Evolutionary conservation across 2,888 invertebrate genomes (phyloP).

Genomic region (Xanthostigma xanthostigma): DNA sequence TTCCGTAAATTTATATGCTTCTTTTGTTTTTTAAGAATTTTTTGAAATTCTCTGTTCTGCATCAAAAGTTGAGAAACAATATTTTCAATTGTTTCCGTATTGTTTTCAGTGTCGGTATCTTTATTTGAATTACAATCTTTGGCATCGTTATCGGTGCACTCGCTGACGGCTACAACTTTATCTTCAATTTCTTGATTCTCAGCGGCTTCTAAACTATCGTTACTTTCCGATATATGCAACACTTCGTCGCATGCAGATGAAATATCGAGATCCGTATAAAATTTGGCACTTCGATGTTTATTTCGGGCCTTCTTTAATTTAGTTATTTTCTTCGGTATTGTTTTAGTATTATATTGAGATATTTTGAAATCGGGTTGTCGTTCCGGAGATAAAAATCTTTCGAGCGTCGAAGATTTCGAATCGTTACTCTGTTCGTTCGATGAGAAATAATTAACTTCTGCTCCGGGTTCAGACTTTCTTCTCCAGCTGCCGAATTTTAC

Average conservation of each 20-base stretch:
- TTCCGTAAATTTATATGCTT: constrained; percentile 30
- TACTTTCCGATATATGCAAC: constrained; percentile 35
- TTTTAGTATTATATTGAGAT: constrained; percentile 45
- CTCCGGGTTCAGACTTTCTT: constrained; percentile 57
- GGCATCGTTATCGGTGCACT: not conserved
- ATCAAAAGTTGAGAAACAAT: constrained; percentile 70
- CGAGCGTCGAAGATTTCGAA: constrained; percentile 14
- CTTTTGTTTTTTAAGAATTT: constrained; percentile 59
- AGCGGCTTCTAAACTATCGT: constrained; percentile 9
- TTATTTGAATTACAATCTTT: constrained; percentile 2
- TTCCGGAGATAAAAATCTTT: not conserved
- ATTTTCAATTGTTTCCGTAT: constrained; percentile 46
- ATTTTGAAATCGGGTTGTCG: constrained; percentile 15
- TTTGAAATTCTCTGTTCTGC: constrained; percentile 71
- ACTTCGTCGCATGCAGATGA: constrained; percentile 36
- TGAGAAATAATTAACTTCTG: constrained; percentile 17
- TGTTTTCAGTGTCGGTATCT: constrained; percentile 8
- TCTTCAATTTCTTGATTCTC: constrained; percentile 25
- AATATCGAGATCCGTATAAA: constrained; percentile 51
- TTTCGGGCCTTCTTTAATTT: constrained; percentile 52
- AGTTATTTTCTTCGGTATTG: constrained; percentile 54
- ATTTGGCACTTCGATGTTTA: constrained; percentile 38
- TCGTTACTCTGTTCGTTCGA: constrained; percentile 23
- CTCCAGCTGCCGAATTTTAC: constrained; percentile 49
- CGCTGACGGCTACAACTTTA: constrained; percentile 16